Evolutionary conservation across 2,113 vertebrate genomes (phyloP).

Genomic region (Thunnus maccoyii): DNA sequence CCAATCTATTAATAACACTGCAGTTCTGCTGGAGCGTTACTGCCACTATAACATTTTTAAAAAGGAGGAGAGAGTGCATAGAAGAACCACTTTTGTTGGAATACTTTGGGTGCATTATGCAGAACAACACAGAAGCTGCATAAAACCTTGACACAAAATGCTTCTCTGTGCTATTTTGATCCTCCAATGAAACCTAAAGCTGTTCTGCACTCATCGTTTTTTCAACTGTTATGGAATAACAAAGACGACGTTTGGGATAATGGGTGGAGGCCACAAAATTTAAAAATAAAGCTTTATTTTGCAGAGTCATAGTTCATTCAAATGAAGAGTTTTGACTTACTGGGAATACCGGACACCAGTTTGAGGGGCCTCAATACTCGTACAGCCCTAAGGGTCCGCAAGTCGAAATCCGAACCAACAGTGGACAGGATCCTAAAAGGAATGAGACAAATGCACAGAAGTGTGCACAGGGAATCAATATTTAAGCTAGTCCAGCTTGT

Average conservation of each 20-base stretch:
- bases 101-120: constrained; percentile 59
- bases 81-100: constrained; percentile 57
- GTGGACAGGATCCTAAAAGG: constrained; percentile 84
- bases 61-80: constrained; percentile 55
- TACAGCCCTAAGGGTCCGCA: constrained; percentile 97
- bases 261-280: not conserved
- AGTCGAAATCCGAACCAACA: constrained; percentile 94
- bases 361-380: constrained; percentile 95
- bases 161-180: constrained; percentile 40
- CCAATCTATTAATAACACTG: constrained; percentile 72
- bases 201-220: not conserved
- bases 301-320: not conserved
- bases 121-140: constrained; percentile 59
- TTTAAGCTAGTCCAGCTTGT: constrained; percentile 54
- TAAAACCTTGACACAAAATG: constrained; percentile 36
- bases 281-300: constrained; percentile 1
- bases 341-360: constrained; percentile 98
- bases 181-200: constrained; percentile 13
- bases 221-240: not conserved
- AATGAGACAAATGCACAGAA: constrained; percentile 59
- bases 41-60: constrained; percentile 67
- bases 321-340: constrained; percentile 84
- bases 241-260: not conserved
- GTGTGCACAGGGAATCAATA: constrained; percentile 60
- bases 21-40: constrained; percentile 62